Evolutionary conservation across 2,113 vertebrate genomes (phyloP).

Genomic region (Pleuronectes platessa): DNA sequence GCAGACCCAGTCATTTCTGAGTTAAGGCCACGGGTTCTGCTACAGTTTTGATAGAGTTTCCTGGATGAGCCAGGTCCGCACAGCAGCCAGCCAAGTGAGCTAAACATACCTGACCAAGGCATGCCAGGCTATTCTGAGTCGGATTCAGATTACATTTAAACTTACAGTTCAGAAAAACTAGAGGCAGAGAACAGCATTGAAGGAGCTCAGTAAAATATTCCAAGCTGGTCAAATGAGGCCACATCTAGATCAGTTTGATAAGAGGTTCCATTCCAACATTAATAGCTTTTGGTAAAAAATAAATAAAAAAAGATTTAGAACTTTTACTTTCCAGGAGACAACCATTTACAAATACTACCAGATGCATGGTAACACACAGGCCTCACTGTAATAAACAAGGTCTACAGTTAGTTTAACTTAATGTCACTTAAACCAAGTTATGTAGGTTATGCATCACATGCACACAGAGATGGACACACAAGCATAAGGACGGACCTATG

Average conservation of each 20-base stretch:
- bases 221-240: not conserved
- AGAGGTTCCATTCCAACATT: not conserved
- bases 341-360: not conserved
- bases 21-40: not conserved
- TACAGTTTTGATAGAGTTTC: not conserved
- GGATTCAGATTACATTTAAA: slow-evolving; percentile 23
- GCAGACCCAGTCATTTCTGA: slow-evolving; percentile 23
- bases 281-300: not conserved
- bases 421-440: not conserved
- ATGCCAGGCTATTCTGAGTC: slow-evolving; percentile 49
- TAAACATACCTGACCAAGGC: slow-evolving; percentile 30
- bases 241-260: not conserved
- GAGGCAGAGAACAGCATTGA: not conserved
- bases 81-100: slow-evolving; percentile 14
- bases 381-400: not conserved
- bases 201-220: not conserved
- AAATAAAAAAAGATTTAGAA: too few species aligned
- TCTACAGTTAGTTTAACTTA: not conserved
- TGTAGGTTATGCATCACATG: not conserved
- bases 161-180: slow-evolving; percentile 22
- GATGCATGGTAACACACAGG: not conserved
- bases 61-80: not conserved
- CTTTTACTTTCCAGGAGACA: not conserved
- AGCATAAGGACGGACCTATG: slow-evolving; percentile 18
- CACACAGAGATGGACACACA: not conserved